A percentile compares a stretch with the other conserved stretches of the same genome.
Conservation (phyloP, 2,113 vertebrate species). For the Glaucomys volans region DNA sequence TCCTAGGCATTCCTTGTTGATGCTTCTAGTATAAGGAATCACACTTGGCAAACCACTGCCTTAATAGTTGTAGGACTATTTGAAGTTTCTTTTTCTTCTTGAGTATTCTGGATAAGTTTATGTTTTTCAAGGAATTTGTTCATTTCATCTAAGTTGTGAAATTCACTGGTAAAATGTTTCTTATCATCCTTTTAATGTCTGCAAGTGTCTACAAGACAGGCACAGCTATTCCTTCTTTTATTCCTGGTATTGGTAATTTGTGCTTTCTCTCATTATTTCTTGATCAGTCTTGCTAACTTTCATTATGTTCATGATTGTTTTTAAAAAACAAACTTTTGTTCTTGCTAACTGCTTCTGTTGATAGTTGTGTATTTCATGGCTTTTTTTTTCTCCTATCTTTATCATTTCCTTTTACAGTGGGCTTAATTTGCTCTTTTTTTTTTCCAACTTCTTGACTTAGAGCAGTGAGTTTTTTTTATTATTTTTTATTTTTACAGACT, state of each 20-base stretch:
- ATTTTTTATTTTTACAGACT: too few species aligned
- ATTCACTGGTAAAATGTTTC: not conserved
- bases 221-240: not conserved
- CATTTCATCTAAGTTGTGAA: not conserved
- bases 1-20: not conserved
- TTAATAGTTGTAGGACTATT: not conserved
- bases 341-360: not conserved
- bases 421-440: not conserved
- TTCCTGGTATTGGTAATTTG: not conserved
- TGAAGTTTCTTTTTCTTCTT: not conserved
- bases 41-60: not conserved
- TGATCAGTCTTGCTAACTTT: not conserved
- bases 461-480: too few species aligned
- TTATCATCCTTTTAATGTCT: not conserved
- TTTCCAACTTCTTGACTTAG: slow-evolving; percentile 20
- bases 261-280: slow-evolving; percentile 28
- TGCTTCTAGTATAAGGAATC: not conserved
- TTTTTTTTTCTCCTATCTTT: not conserved
- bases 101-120: slow-evolving; percentile 15
- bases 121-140: not conserved
- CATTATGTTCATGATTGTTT: not conserved
- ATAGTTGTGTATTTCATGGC: not conserved
- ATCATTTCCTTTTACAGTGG: not conserved
- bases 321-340: not conserved
- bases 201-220: not conserved